Conservation (phyloP, 2,888 invertebrate genomes). For the Eristalis arbustorum region DNA sequence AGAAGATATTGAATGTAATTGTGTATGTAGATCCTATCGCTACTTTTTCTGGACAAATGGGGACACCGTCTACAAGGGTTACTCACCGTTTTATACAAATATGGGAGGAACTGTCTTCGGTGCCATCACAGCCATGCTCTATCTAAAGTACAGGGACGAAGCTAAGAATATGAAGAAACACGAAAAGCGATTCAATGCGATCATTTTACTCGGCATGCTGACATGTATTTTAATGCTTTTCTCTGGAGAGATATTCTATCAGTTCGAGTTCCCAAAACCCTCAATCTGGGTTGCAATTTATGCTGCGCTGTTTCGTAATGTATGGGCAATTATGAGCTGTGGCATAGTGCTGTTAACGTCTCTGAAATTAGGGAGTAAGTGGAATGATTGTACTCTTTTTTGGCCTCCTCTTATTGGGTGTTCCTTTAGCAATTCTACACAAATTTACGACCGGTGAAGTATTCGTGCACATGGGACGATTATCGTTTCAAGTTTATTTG, state of each 20-base stretch:
- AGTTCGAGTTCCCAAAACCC: slow-evolving; percentile 75
- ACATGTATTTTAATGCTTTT: slow-evolving; percentile 71
- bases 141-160: slow-evolving; percentile 67
- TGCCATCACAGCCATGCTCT: slow-evolving; percentile 74
- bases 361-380: slow-evolving; percentile 77
- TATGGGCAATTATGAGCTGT: slow-evolving; percentile 78
- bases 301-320: slow-evolving; percentile 78
- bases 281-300: slow-evolving; percentile 79
- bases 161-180: slow-evolving; percentile 60
- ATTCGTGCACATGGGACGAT: slow-evolving; percentile 74
- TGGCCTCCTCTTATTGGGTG: too few species aligned
- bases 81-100: slow-evolving; percentile 77
- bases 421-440: slow-evolving; percentile 73
- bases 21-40: slow-evolving; percentile 72
- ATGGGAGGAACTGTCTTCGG: slow-evolving; percentile 77
- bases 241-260: slow-evolving; percentile 75
- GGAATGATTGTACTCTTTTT: neutral
- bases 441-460: slow-evolving; percentile 72
- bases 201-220: slow-evolving; percentile 72
- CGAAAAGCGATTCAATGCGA: slow-evolving; percentile 70
- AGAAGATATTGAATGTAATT: neutral
- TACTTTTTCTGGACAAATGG: slow-evolving; percentile 75
- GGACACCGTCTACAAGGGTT: slow-evolving; percentile 74
- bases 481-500: slow-evolving; percentile 77
- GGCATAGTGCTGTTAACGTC: slow-evolving; percentile 74